Conservation (phyloP, 2,797 vertebrate genomes). For the Morelia viridis region DNA sequence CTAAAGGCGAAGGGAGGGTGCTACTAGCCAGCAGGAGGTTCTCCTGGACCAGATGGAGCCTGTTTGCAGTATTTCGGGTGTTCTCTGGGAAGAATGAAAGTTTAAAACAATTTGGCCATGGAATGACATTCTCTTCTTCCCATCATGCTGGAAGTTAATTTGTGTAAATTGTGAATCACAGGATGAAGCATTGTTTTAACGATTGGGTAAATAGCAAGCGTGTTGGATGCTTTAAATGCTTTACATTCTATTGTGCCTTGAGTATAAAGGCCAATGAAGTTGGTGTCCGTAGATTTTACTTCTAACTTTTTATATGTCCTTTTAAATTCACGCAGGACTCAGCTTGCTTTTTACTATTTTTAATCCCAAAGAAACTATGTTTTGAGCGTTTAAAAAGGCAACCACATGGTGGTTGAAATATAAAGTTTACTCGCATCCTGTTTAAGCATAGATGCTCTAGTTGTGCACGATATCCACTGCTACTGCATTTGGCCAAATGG, state of each 20-base stretch:
- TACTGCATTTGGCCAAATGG: background rate
- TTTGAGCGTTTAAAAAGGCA: background rate
- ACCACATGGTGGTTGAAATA: background rate
- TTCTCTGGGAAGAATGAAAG: background rate
- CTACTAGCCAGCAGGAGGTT: background rate
- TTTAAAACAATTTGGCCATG: background rate
- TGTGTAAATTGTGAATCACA: background rate
- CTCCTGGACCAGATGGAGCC: background rate
- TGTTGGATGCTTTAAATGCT: background rate
- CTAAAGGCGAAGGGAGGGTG: background rate
- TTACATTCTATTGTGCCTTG: fast-evolving
- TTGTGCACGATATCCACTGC: background rate
- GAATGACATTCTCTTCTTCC: background rate
- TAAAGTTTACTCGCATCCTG: background rate
- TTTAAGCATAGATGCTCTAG: background rate
- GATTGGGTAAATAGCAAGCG: background rate
- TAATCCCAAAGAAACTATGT: background rate
- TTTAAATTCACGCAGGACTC: background rate
- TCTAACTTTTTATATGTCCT: background rate
- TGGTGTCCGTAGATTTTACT: background rate
- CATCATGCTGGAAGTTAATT: background rate
- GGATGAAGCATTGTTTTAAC: background rate
- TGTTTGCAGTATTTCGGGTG: background rate
- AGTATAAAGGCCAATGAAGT: background rate
- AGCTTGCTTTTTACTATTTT: background rate